Evolutionary conservation across 2,888 invertebrate genomes (phyloP), one percentile per base, ranked within the genome.

Genomic region (Sialis lutaria): DNA sequence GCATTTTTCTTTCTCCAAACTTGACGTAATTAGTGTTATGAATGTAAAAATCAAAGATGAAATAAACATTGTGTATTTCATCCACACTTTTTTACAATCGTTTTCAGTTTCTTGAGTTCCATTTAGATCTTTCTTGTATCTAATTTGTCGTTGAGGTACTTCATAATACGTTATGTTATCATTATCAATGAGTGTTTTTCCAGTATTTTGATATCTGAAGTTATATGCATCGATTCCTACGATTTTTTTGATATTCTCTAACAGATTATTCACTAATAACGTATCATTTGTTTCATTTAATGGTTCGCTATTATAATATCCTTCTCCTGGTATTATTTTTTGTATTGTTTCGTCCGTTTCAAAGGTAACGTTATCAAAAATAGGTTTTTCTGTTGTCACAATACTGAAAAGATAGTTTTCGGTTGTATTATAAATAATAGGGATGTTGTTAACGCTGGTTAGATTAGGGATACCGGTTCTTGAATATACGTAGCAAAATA

Each of bases 11-110:
- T 22, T 22, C 22, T 22, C 22, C 22, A 22, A 22, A 22, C 22
- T 22, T 9, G 53, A 51, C 37, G 53, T 56, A n/a, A 62, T 47
- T n/a, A 63, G 47, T 6, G 58, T 54, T 41, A 60, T 50, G 31
- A 60, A 52, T 45, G 60, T 60, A 47, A 62, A 60, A 13, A 58
- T 40, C 48, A 61, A 63, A 5, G 62, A 60, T 48, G 57, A 60
- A 10, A 61, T 47, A 12, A 63, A 50, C 50, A 63, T 52, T 22
- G 60, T 55, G 49, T 62, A 56, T 52, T 57, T 53, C 47, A 60
- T 49, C 34, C 59, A 57, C 10, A 52, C 51, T 44, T 55, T 50
- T 32, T 55, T 51, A 42, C 52, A 55, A 41, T 42, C 9, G 42
- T 44, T 45, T 42, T 48, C 45, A 35, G 42, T 22, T 35, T 43